Percentiles rank a stretch among this genome's conserved stretches.
Evolutionary conservation across 2,113 vertebrate genomes (phyloP).

Genomic region (Poecile atricapillus): DNA sequence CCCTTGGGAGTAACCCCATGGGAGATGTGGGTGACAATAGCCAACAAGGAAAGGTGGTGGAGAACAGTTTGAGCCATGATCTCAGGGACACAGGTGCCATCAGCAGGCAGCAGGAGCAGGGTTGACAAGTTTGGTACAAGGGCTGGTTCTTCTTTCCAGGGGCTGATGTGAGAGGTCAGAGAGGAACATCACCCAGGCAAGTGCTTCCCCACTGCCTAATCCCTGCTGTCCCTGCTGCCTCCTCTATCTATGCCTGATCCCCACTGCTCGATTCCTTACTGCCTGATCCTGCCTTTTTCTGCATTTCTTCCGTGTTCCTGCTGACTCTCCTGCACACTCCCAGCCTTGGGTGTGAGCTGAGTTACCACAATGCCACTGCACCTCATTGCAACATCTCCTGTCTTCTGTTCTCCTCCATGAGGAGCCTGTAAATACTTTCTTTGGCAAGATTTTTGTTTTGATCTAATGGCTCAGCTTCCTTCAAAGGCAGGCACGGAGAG

Average conservation of each 20-base stretch:
- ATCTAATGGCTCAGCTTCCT: not conserved
- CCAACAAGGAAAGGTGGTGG: not conserved
- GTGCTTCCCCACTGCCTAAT: not conserved
- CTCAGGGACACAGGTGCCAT: not conserved
- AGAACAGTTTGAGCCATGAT: not conserved
- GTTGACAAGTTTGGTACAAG: not conserved
- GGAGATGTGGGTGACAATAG: not conserved
- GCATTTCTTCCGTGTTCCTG: not conserved
- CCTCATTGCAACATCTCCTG: not conserved
- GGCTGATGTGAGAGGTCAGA: not conserved
- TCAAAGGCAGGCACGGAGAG: not conserved
- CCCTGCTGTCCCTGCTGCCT: not conserved
- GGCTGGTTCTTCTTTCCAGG: not conserved
- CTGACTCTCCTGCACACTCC: not conserved
- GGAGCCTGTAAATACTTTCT: conserved; percentile 1
- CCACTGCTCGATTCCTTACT: not conserved
- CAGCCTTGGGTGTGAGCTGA: not conserved
- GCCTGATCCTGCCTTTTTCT: not conserved
- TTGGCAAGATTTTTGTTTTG: conserved; percentile 19
- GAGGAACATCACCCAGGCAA: not conserved
- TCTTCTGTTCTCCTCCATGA: not conserved
- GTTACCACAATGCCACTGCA: not conserved
- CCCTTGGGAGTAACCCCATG: not conserved
- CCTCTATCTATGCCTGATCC: not conserved
- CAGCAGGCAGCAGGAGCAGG: not conserved